A percentile compares a stretch with the other conserved stretches of the same genome.
Conservation (phyloP, 37 sponge, comb jelly and placozoan genomes). For the Halichondria panicea region DNA sequence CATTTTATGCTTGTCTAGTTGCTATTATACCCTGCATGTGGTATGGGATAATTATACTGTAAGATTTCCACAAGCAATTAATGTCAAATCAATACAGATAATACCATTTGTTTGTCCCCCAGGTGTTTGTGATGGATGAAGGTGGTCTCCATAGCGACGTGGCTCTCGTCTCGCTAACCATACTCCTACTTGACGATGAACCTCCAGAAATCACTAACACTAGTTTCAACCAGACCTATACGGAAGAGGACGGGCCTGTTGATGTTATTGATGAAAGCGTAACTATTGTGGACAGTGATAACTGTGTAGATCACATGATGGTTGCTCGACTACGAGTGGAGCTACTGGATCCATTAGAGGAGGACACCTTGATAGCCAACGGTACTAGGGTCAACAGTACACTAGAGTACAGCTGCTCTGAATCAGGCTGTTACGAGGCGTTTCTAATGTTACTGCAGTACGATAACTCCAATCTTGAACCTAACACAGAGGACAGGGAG, state of each 20-base stretch:
- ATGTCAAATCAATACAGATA: background rate
- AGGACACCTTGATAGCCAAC: slow-evolving; percentile 28
- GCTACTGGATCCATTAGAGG: slow-evolving; percentile 16
- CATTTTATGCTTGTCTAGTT: no score
- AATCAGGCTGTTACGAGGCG: slow-evolving; percentile 5
- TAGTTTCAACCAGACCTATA: background rate
- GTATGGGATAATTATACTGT: no score
- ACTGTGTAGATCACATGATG: slow-evolving; percentile 25
- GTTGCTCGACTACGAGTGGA: background rate
- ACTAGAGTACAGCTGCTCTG: background rate
- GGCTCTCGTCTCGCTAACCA: background rate
- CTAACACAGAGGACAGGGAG: background rate
- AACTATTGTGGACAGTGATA: slow-evolving; percentile 35
- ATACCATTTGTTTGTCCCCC: background rate
- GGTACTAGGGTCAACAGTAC: background rate
- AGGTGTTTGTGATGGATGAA: slow-evolving; percentile 31
- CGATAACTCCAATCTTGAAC: slow-evolving; percentile 43
- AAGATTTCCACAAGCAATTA: background rate
- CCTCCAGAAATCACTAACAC: slow-evolving; percentile 27
- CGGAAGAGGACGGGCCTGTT: slow-evolving; percentile 37
- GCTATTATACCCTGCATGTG: no score
- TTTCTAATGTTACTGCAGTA: slow-evolving; percentile 14
- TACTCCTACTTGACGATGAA: slow-evolving; percentile 37
- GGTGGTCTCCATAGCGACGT: background rate
- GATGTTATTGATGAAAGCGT: slow-evolving; percentile 6